These are phyloP conservation scores for Papilio polyxenes DNA, from an alignment of 1,140 invertebrate genomes.

Conservation along the genomic window DNA sequence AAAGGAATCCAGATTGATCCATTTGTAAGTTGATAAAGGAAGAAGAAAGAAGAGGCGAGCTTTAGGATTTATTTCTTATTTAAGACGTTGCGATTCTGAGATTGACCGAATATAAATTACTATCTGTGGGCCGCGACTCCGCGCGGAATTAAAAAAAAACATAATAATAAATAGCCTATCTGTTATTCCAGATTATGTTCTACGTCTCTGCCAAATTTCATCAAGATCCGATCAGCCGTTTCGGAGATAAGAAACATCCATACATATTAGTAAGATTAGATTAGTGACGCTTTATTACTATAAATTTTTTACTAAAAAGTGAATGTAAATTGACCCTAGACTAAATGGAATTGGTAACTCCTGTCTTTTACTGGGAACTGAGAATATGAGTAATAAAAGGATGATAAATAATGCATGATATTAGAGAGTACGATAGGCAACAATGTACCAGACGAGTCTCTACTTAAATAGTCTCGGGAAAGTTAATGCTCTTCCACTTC, in stretches of 20 bases:
- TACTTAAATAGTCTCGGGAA: slow-evolving; percentile 7
- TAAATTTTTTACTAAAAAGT: not conserved
- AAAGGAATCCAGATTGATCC: not conserved
- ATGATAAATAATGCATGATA: slow-evolving; percentile 35
- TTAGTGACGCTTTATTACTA: not conserved
- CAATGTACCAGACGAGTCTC: slow-evolving; percentile 30
- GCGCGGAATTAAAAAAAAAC: too few species aligned
- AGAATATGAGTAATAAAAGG: slow-evolving; percentile 21
- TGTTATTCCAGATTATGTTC: too few species aligned
- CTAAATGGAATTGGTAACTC: not conserved
- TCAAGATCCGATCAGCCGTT: too few species aligned
- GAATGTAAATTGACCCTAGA: not conserved
- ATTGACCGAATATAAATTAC: not conserved
- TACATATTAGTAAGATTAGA: not conserved
- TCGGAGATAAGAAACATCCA: too few species aligned
- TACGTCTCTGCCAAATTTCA: too few species aligned
- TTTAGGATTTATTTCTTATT: not conserved
- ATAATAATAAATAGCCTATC: too few species aligned
- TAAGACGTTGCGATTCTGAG: not conserved
- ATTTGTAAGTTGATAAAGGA: too few species aligned
- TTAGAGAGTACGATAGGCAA: slow-evolving; percentile 27
- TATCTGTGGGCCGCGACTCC: too few species aligned
- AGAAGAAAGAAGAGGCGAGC: not conserved
- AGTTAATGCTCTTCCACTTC: not conserved
- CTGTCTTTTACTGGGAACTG: not conserved